phyloP scores from a whole-genome alignment of 2,888 invertebrate genomes.

The Cephus nigrinus region DNA sequence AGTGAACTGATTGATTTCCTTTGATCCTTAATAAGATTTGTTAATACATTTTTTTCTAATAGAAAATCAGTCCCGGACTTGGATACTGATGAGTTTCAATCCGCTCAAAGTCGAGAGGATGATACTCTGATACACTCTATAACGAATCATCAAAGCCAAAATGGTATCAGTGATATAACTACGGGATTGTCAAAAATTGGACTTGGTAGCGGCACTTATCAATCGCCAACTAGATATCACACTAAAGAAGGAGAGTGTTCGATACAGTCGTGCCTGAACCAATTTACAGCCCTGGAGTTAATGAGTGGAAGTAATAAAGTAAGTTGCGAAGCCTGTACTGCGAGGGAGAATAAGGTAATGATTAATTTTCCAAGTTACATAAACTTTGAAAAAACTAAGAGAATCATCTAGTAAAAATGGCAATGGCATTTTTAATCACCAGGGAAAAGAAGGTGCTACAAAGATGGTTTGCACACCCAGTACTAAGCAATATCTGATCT shows the following conservation, averaged over 20 bases:
- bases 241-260: conserved; percentile 85
- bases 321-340: conserved; percentile 90
- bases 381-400: neutral
- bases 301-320: conserved; percentile 94
- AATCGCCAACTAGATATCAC: conserved; percentile 72
- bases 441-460: conserved; percentile 68
- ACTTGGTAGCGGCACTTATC: conserved; percentile 32
- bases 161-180: conserved; percentile 41
- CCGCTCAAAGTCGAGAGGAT: conserved; percentile 16
- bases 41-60: neutral
- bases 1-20: neutral
- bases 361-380: neutral
- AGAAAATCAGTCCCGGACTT: conserved; percentile 6
- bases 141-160: conserved; percentile 20
- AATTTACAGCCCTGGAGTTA: conserved; percentile 91
- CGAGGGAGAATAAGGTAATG: conserved; percentile 70
- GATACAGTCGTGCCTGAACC: conserved; percentile 89
- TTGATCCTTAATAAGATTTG: neutral
- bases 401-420: neutral
- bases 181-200: conserved; percentile 42
- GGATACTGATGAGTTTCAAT: conserved; percentile 11
- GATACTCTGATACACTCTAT: conserved; percentile 16
- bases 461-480: conserved; percentile 85
- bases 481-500: conserved; percentile 87
- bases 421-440: conserved; percentile 6